phyloP scores from a whole-genome alignment of 2,113 vertebrate genomes.

The Phainopepla nitens region DNA sequence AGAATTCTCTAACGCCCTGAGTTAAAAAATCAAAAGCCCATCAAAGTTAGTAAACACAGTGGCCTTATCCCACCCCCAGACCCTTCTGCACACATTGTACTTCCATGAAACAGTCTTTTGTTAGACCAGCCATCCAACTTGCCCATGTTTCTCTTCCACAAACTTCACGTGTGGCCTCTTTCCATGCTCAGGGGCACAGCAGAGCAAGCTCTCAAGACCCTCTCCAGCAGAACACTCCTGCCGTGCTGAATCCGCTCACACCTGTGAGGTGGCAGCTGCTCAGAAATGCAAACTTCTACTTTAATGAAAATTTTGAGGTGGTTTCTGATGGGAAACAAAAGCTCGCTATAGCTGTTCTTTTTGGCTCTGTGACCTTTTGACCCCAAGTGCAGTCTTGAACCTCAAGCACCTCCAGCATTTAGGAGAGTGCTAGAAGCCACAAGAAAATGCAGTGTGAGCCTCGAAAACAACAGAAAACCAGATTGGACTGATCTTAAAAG shows the following conservation, averaged over 20 bases:
- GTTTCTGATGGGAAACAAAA: background rate
- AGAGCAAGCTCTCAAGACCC: background rate
- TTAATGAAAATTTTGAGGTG: background rate
- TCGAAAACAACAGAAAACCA: background rate
- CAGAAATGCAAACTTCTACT: background rate
- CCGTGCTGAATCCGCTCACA: accelerated
- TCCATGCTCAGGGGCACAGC: background rate
- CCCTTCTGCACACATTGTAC: background rate
- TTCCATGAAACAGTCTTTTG: background rate
- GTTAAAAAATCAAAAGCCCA: background rate
- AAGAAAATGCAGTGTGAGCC: background rate
- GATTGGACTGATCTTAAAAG: background rate
- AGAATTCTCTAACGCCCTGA: background rate
- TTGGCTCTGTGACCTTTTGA: background rate
- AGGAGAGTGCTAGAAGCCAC: background rate
- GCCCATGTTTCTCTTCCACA: background rate
- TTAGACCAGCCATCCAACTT: background rate
- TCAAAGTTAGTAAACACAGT: background rate
- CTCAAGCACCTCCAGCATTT: background rate
- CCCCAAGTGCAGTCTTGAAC: background rate
- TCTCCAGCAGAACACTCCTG: background rate
- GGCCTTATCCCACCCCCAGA: background rate
- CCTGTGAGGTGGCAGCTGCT: background rate
- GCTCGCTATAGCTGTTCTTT: background rate
- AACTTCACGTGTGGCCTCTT: background rate